Base-by-base conservation (phyloP, 2,888 invertebrate genomes). In the Dicyrtoma fusca region DNA sequence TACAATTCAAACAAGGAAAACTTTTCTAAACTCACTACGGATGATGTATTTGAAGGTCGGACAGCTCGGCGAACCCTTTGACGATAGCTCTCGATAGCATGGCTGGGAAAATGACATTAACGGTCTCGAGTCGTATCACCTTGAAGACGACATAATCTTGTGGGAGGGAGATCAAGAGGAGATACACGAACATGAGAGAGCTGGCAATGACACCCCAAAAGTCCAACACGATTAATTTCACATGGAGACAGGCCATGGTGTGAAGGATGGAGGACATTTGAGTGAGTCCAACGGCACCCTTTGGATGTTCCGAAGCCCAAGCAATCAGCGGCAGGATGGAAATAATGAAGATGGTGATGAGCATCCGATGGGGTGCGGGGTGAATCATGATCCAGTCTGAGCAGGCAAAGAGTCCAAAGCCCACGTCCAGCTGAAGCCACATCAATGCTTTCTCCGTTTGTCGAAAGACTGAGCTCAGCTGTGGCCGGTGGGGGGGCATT, bases 351-450 rank as follows among this genome's bases (percentile, higher is more conserved):
- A 55, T 68, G 4, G 68, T 68, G 55, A 68, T 21, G 23, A 68
- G 44, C 57, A 68, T 68, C n/a, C 68, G 42, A 8, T 10, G 13
- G 1, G 57, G 57, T 6, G 19, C 1, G 23, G 55, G 25, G 14
- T 42, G 26, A 2, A 57, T 53, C 68, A 68, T 57, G 5, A 68
- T 57, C 68, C 68, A 68, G 25, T 68, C 25, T 3, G 68, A 55
- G 44, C 45, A 68, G 0, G 57, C 68, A 23, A 68, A 23, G 19
- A 68, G 57, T 14, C 57, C 53, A 23, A 68, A 68, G 3, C 68
- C 68, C 14, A 68, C 42, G 21, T 68, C 57, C n/a, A 68, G 45
- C 34, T 68, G 68, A 14, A 68, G 68, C 68, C 68, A 68, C 42
- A 44, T 57, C n/a, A 68, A 23, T 13, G 23, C 68, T 44, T 55